Evolutionary conservation across 1,140 invertebrate genomes (phyloP).

Genomic region (Caenorhabditis inopinata): DNA sequence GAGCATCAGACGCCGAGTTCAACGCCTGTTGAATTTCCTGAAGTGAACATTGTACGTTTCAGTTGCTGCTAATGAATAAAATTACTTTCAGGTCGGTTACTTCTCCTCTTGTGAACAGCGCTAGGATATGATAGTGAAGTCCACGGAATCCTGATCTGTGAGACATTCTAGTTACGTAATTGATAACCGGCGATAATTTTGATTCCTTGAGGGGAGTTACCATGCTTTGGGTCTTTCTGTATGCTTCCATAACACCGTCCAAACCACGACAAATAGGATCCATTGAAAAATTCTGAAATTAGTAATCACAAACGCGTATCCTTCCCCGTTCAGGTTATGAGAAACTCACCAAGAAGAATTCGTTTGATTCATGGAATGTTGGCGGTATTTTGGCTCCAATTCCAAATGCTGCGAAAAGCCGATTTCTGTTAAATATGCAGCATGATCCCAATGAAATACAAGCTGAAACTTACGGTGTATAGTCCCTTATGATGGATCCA

Average conservation of each 20-base stretch:
- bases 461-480: conserved; percentile 30
- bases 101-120: conserved; percentile 26
- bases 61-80: not conserved
- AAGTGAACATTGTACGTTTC: not conserved
- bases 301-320: not conserved
- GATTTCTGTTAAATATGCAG: conserved; percentile 38
- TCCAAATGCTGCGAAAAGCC: conserved; percentile 41
- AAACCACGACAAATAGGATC: conserved; percentile 42
- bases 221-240: conserved; percentile 27
- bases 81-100: conserved; percentile 7
- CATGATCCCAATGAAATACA: too few species aligned
- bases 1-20: conserved; percentile 16
- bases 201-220: conserved; percentile 30
- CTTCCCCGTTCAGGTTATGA: too few species aligned
- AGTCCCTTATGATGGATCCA: conserved; percentile 36
- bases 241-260: conserved; percentile 41
- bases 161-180: conserved; percentile 28
- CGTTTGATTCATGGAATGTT: conserved; percentile 33
- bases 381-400: conserved; percentile 37
- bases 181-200: conserved; percentile 19
- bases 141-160: conserved; percentile 38
- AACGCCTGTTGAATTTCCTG: conserved; percentile 22
- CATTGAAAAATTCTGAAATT: conserved; percentile 32
- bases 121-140: conserved; percentile 38
- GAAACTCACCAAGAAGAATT: conserved; percentile 33